Base-by-base conservation (phyloP, 2,888 invertebrate genomes). In the Eristalinus sepulchralis region DNA sequence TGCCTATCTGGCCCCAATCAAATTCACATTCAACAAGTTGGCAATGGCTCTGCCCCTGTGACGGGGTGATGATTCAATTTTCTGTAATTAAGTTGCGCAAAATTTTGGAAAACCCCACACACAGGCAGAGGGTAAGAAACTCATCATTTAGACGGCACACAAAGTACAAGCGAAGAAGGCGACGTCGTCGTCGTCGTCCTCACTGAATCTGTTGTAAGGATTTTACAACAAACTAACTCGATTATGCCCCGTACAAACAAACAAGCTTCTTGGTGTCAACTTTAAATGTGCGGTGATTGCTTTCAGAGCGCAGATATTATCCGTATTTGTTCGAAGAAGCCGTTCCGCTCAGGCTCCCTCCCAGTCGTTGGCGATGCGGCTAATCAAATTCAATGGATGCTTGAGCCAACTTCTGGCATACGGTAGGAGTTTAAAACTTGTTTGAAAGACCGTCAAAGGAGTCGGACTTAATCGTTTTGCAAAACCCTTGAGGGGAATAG, bases 201-300 rank as follows among this genome's bases (percentile, higher is more conserved):
- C n/a, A n/a, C n/a, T n/a, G n/a, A n/a, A 63, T 20, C 34, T 70
- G 60, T 55, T 76, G 62, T 72, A 22, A 68, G 72, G 53, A 85
- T 67, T 76, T 72, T 64, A 64, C 73, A 59, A 39, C 55, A 33
- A 27, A 76, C 66, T 82, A 82, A 82, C 71, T 77, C 60, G 71
- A 85, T 67, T 76, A 77, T 62, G 47, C 55, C 20, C 20, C 47
- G 57, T 10, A 62, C 57, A 85, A 77, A 67, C 36, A 82, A 85
- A 77, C 59, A 64, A 63, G 73, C 77, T 68, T 77, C 77, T 77
- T 77, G 82, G 85, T 85, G 77, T 82, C 64, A 85, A 82, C 72
- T 85, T 85, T 85, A 82, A 85, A 85, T 85, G 73, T 82, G 85
- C 73, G 81, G 81, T 76, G 84, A 81, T 81, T 85, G 84, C 67